Base-by-base conservation (phyloP, 2,113 vertebrate species). In the Himantopus leucocephalus region DNA sequence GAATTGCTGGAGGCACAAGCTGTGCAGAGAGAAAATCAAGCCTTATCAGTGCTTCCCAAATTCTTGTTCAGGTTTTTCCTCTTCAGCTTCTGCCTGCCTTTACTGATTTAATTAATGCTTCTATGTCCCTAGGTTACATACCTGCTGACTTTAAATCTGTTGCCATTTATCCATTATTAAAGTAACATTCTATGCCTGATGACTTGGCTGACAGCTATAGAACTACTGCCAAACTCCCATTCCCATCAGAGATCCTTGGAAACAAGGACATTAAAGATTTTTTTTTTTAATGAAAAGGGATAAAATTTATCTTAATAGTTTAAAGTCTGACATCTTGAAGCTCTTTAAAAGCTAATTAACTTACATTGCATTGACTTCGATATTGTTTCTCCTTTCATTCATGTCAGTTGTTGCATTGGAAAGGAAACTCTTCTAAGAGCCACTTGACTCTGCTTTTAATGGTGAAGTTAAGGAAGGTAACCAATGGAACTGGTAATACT, bases 41-140 rank as follows among this genome's bases (percentile, higher is more conserved):
- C 30, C 86, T 97, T 97, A 97, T 96, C 96, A 80, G 70, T 62
- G 48, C 71, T 96, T 94, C 66, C 93, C 93, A 93, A 97, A 95
- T 80, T 96, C 90, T 82, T 92, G 58, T 92, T 96, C 67, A 82
- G 80, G 81, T 79, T 93, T 95, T 96, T 96, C 71, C 41, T 95
- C 75, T 52, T 94, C 62, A 91, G 83, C 45, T 85, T 82, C 94
- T 95, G 88, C 90, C 73, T 95, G 85, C 67, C 67, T 86, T 88
- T 95, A 81, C 94, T 94, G 94, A 93, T 96, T 94, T 97, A 97
- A 97, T 98, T 97, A 98, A 96, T 70, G 60, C 78, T 80, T 95
- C 20, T 85, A 17, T 96, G 92, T 94, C 97, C 95, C 87, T 87
- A 85, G 95, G 92, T 98, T 97, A 93, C 94, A 79, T 97, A 89